phyloP scores from a whole-genome alignment of 2,113 vertebrate species.

The Tricholaema leucomelas region DNA sequence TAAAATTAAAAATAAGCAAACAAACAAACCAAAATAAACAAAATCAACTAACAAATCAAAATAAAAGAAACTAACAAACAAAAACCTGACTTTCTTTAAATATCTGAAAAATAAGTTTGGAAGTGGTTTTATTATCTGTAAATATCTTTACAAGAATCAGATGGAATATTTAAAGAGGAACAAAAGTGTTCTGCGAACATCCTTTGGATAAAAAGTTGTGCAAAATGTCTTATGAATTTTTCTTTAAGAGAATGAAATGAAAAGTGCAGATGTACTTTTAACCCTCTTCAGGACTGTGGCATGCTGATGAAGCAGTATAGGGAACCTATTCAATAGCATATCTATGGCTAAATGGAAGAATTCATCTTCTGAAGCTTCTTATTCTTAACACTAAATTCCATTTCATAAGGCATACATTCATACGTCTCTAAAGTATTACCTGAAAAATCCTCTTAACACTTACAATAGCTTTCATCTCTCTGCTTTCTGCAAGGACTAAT shows the following conservation, averaged over 20 bases:
- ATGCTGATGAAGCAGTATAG: neutral
- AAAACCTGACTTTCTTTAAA: neutral
- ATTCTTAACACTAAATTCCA: conserved; percentile 33
- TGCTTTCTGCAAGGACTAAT: conserved; percentile 41
- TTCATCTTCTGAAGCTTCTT: conserved; percentile 17
- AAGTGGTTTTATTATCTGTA: neutral
- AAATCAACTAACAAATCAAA: no score
- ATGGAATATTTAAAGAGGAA: neutral
- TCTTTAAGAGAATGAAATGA: neutral
- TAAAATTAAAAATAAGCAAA: no score
- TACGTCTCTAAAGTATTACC: conserved; percentile 24
- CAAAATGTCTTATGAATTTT: neutral
- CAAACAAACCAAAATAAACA: neutral
- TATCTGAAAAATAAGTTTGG: neutral
- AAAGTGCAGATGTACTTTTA: neutral
- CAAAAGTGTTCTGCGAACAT: neutral
- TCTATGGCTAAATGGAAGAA: conserved; percentile 28
- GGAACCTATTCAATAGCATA: neutral
- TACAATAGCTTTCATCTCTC: conserved; percentile 40
- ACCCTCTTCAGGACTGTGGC: neutral
- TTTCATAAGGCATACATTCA: neutral
- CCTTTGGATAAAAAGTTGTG: neutral
- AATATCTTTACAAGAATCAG: neutral
- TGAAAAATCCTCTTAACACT: conserved; percentile 41
- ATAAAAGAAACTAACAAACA: no score